Base-by-base conservation (phyloP, 2,797 vertebrate species). In the Bovichtus variegatus region DNA sequence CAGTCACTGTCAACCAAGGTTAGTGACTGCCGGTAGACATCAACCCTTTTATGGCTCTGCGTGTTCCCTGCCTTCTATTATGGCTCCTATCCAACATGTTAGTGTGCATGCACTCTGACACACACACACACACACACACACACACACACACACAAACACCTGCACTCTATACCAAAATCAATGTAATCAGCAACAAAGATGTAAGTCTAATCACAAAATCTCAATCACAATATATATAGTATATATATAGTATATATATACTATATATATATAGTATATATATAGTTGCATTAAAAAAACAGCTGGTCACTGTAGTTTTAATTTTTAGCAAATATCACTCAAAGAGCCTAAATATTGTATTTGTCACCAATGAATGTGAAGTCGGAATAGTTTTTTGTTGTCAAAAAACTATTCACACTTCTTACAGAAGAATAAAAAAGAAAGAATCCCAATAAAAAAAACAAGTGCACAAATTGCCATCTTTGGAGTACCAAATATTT, bases 1-100 rank as follows among this genome's bases (percentile, higher is more conserved):
- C 38, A n/a, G 41, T 65, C 66, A 46, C 62, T 80, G 76, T 85
- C 76, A 76, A 40, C 75, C 83, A 89, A 89, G 85, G 87, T 91
- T 74, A 89, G 71, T 61, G 57, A 84, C 31, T 36, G 70, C 70
- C 67, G 19, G 67, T 40, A 59, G 74, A 89, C 51, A 68, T 75
- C 70, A 40, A 59, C 41, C 51, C 70, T 67, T 77, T 82, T 81
- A 85, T 53, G 64, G 71, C 78, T 64, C 55, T 65, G 29, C 12
- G 43, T 84, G 58, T 66, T 25, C 74, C 12, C 53, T 36, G 49
- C 58, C 41, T 47, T 58, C 31, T 34, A 66, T 72, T 71, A 82
- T 81, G 78, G 77, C 82, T 55, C 72, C 73, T 65, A 43, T 81
- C 74, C 78, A 84, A 80, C 59, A 59, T 80, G 51, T 60, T 81